Conservation (phyloP, 1,140 invertebrate species). For the Drosophila tani region DNA sequence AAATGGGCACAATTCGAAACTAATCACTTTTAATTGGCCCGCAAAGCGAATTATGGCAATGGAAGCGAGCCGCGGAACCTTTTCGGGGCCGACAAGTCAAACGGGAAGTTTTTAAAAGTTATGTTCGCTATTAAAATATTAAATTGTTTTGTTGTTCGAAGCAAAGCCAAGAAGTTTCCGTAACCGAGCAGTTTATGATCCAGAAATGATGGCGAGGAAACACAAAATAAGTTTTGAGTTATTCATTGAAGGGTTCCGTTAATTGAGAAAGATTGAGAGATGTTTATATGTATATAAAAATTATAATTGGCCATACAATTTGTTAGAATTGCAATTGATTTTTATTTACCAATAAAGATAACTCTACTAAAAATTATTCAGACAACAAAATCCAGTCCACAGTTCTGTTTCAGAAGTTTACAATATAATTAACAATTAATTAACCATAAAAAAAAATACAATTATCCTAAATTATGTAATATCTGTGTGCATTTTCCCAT, state of each 20-base stretch:
- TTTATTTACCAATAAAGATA: too few relatives aligned
- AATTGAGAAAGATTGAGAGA: background rate
- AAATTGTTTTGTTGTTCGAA: slow-evolving; percentile 45
- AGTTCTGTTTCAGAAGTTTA: too few relatives aligned
- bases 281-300: background rate
- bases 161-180: slow-evolving; percentile 28
- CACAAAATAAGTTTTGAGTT: background rate
- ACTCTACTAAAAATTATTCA: too few relatives aligned
- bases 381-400: too few relatives aligned
- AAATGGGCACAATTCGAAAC: slow-evolving; percentile 74
- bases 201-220: background rate
- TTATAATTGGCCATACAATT: background rate
- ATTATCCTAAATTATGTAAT: background rate
- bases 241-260: slow-evolving; percentile 1
- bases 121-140: slow-evolving; percentile 63
- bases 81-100: slow-evolving; percentile 17
- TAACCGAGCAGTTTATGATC: slow-evolving; percentile 41
- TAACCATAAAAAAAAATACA: background rate
- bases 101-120: slow-evolving; percentile 21
- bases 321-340: background rate
- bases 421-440: too few relatives aligned
- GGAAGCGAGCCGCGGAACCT: slow-evolving; percentile 43
- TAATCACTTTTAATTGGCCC: slow-evolving; percentile 78
- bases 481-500: background rate
- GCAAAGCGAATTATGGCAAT: slow-evolving; percentile 67